phyloP scores from a whole-genome alignment of 2,113 vertebrate species.

The Acrocephalus kingi region DNA sequence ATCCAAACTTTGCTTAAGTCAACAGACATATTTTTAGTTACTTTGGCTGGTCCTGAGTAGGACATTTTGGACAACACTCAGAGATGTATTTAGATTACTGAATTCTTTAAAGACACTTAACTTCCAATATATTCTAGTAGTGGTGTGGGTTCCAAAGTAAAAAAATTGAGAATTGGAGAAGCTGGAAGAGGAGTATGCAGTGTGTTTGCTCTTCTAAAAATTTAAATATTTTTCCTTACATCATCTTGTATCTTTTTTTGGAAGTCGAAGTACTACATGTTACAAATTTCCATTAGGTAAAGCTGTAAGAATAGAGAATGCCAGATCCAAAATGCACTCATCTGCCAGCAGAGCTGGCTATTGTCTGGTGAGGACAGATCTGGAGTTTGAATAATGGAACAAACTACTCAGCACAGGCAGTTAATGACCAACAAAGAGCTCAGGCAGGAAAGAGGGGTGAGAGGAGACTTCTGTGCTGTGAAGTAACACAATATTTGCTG shows the following conservation, averaged over 20 bases:
- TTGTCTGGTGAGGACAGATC: conserved; percentile 31
- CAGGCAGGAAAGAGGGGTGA: conserved; percentile 9
- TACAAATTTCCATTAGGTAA: conserved; percentile 3
- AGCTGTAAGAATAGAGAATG: conserved; percentile 13
- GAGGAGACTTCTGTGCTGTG: background rate
- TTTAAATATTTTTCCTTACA: background rate
- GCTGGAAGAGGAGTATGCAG: background rate
- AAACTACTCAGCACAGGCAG: background rate
- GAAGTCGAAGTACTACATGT: background rate
- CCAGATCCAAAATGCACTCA: background rate
- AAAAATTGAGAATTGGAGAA: background rate
- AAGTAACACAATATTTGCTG: background rate
- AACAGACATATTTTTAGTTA: background rate
- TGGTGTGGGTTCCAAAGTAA: background rate
- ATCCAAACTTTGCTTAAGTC: background rate
- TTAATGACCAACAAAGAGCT: background rate
- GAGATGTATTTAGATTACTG: background rate
- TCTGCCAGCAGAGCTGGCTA: conserved; percentile 21
- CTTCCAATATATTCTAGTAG: background rate
- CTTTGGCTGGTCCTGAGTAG: background rate
- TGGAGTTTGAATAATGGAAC: conserved; percentile 29
- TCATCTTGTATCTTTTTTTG: background rate
- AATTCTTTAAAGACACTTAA: conserved; percentile 3
- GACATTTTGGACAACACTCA: background rate
- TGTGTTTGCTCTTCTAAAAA: background rate